Base-by-base conservation (phyloP, 2,888 invertebrate genomes). In the Trachelus stipa region DNA sequence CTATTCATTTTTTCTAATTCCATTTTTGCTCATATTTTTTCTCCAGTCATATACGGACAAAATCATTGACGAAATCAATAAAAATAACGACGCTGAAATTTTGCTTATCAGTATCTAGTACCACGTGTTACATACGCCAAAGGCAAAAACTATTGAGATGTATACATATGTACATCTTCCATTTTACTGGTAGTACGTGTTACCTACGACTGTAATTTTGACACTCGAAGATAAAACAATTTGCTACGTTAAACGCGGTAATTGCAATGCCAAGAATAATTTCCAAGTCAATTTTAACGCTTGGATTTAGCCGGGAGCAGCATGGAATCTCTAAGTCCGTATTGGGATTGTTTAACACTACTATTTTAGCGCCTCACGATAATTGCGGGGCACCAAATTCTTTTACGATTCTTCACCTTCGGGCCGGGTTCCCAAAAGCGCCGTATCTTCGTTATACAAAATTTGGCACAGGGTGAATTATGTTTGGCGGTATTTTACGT, bases 181-280 rank as follows among this genome's bases (percentile, higher is more conserved):
- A 56, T 56, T 9, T 56, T 56, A 56, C 56, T 56, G 23, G 23
- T 23, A 40, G 40, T 40, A 40, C 40, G 40, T 56, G 56, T 23
- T 56, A 56, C 56, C 56, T 56, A 56, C 34, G 77, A 74, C 73
- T 68, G 82, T 81, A 84, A 85, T 87, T 85, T 84, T 85, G 83
- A 84, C 86, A 86, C 82, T 81, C 34, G 78, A 40, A 33, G 69
- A 73, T 80, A 74, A 78, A 78, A 84, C 81, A 84, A 87, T 86
- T 85, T 83, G 78, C 83, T 80, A 80, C 82, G 86, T 85, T 86
- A 84, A 88, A 86, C 79, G 85, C 79, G 76, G 79, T 79, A 80
- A 79, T 82, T 85, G 82, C 80, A 71, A 83, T 83, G 74, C 77
- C 77, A 77, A 78, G 79, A 77, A 80, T 83, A 82, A 86, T 86